Evolutionary conservation across 2,888 invertebrate genomes (phyloP), one percentile per base, ranked within the genome.

Genomic region (Lysandra coridon): DNA sequence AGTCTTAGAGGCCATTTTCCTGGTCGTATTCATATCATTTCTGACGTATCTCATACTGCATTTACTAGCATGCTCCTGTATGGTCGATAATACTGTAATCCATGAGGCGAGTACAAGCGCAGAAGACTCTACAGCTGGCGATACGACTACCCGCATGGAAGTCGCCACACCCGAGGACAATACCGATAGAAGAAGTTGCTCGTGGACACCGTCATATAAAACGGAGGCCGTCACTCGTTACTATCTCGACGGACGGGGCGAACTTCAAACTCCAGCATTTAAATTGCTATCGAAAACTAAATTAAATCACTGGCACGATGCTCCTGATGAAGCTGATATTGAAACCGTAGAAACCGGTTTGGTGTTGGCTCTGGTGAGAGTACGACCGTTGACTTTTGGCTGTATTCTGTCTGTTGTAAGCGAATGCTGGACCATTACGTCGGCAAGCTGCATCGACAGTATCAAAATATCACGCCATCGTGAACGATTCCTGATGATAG

Each of bases 391-490:
- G 1, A 88, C 85, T 40, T 92, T 92, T 80, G 92, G 92, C 2
- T 94, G 93, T 82, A 88, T 88, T 2, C 84, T 91, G 69, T 90
- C 92, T 1, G 85, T 89, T n/a, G 82, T 94, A 30, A 85, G 86
- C 17, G 81, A 83, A 12, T 84, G 84, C 80, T 93, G 93, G 91
- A 85, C 87, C 37, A 80, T 93, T 78, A 93, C 93, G 2, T 89
- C 93, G 0, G 93, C 93, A 17, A 92, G 92, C 81, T 93, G 93
- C 82, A 85, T 93, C 53, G 90, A 91, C 80, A 86, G 91, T 1
- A 87, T 92, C 33, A 91, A 92, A 81, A 91, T 92, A 81, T 86
- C 88, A 53, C 90, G 92, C 80, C 86, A 90, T 0, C 82, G 92
- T 60, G 91, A 92, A 82, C 86, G 88, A 12, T 92, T 90, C 82